Evolutionary conservation across 2,113 vertebrate genomes (phyloP), one percentile per base, ranked within the genome.

Genomic region (Mixornis gularis): DNA sequence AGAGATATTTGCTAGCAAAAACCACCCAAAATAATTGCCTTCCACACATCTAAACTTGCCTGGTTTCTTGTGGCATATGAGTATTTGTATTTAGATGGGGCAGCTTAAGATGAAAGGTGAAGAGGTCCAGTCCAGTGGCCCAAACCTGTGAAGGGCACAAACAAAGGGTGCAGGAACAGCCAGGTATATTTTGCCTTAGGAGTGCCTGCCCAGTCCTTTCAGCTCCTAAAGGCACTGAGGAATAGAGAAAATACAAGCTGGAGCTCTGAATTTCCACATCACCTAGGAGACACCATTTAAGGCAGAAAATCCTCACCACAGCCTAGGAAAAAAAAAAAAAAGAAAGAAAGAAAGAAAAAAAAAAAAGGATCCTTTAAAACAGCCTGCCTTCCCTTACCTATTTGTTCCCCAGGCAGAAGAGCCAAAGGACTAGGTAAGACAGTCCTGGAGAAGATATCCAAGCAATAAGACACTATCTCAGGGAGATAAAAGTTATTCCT

Each of bases 241-340:
- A 46, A 60, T 11, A 38, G 58, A 77, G n/a, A 69, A 85, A 86
- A 94, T 36, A 79, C 68, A 77, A 40, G 46, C 81, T 80, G 34
- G 19, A 83, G 87, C 65, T 91, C 81, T 77, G 73, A 64, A 84
- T 86, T 80, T 91, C 56, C 65, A 66, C 72, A 70, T 95, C 87
- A 83, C 80, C 80, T 84, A 92, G 92, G 87, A 88, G 59, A 95
- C 90, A 65, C 53, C 36, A 56, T 68, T 90, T 60, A 55, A 92
- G 60, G 83, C 60, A 95, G 60, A 69, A 89, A 93, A 91, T 77
- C 59, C 58, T 76, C 58, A 65, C 40, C 62, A 51, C 41, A 63
- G 40, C 34, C n/a, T 21, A 44, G 34, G 1, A 2, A 5, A 15
- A 68, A 76, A 69, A 44, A 36, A 44, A 38, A 21, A 38, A 13